Conservation (phyloP, 2,797 vertebrate species). For the Anomalospiza imberbis region DNA sequence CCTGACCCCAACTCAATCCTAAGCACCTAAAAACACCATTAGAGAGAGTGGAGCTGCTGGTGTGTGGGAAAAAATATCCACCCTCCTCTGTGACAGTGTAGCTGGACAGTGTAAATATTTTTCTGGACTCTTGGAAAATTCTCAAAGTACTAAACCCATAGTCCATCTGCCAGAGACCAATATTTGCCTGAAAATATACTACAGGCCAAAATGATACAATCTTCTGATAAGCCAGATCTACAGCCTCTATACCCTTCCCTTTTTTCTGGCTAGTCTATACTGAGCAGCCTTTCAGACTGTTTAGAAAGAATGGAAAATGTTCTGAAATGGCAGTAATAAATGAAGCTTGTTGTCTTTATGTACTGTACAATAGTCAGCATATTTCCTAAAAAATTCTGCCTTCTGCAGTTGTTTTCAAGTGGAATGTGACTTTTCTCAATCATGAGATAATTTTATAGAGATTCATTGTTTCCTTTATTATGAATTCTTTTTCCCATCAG, state of each 20-base stretch:
- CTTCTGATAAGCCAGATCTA: background rate
- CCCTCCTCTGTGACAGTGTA: background rate
- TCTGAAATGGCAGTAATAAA: background rate
- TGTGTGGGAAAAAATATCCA: background rate
- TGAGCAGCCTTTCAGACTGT: background rate
- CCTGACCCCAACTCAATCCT: background rate
- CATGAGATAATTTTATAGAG: background rate
- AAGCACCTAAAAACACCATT: background rate
- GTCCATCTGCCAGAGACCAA: background rate
- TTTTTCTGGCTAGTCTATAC: background rate
- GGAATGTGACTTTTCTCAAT: background rate
- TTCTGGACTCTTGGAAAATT: background rate
- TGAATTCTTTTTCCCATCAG: background rate
- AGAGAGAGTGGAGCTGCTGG: background rate
- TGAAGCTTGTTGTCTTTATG: background rate
- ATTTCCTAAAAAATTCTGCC: background rate
- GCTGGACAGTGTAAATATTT: background rate
- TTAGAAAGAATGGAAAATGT: background rate
- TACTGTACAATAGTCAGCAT: background rate
- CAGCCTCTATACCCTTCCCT: background rate
- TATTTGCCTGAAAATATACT: background rate
- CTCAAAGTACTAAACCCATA: background rate
- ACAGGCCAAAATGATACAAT: background rate
- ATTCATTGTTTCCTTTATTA: background rate
- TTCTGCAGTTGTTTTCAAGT: background rate